Base-by-base conservation (phyloP, 2,888 invertebrate species). In the Stramonita haemastoma region DNA sequence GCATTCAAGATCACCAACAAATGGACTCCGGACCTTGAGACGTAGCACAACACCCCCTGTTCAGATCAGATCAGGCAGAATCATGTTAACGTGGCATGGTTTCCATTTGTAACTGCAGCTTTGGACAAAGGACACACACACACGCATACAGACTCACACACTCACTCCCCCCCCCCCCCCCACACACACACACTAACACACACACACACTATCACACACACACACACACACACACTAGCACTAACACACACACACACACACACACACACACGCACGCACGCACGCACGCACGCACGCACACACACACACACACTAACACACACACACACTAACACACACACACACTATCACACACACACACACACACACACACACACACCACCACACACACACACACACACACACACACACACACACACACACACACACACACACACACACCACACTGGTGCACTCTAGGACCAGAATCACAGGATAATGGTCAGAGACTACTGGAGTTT, bases 171-270 rank as follows among this genome's bases (percentile, higher is more conserved):
- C 60, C 11, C 19, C 11, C 79, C 17, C 79, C 29, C 79, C 17
- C 79, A 79, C 79, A 79, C 79, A 79, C 79, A 79, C 79, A 79
- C 79, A 34, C 79, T n/a, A n/a, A 34, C 77, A 32, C 32, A 79
- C 19, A 13, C 19, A 79, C n/a, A 73, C n/a, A 73, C n/a, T n/a
- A n/a, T n/a, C n/a, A 73, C 73, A 73, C 73, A 73, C 73, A 73
- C 73, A 73, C 73, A 73, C 73, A 73, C 73, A 73, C 73, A 73
- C 73, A 73, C 73, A 73, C 73, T n/a, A n/a, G n/a, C n/a, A n/a
- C n/a, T n/a, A n/a, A 73, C 73, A n/a, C n/a, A n/a, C n/a, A 73
- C 73, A 73, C 73, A 60, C 73, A 73, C 73, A 73, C 70, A 60
- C 60, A 60, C 60, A 15, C 60, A 60, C 60, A 15, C 60, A 60